Conservation (phyloP, 2,797 vertebrate species). For the Valencia hispanica region DNA sequence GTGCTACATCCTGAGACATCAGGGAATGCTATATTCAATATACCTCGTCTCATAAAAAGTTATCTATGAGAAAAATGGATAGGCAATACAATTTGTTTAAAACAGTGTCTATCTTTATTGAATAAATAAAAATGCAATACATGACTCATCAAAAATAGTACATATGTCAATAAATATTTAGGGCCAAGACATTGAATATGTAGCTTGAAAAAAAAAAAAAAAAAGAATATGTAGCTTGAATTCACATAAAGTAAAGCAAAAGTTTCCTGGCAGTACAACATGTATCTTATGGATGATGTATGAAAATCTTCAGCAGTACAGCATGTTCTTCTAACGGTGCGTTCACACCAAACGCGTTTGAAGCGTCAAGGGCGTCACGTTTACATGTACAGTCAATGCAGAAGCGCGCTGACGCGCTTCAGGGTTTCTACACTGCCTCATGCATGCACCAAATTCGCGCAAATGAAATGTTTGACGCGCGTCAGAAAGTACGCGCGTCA, state of each 20-base stretch:
- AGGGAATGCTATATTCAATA: constrained; percentile 5
- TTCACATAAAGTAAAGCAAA: not conserved
- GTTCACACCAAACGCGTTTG: too few species aligned
- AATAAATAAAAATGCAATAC: not conserved
- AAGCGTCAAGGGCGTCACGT: too few species aligned
- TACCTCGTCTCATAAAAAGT: not conserved
- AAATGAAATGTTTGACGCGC: too few species aligned
- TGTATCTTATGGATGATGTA: not conserved
- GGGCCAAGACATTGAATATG: not conserved
- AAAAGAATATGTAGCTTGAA: not conserved
- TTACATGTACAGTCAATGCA: too few species aligned
- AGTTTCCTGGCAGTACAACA: not conserved
- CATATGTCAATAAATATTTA: not conserved
- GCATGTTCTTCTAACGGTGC: not conserved
- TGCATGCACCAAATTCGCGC: too few species aligned
- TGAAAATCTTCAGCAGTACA: not conserved
- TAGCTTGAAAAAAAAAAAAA: too few species aligned
- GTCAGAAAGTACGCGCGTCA: too few species aligned
- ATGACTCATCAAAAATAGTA: not conserved
- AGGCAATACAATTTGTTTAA: not conserved
- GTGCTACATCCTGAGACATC: constrained; percentile 13
- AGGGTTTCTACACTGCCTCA: too few species aligned
- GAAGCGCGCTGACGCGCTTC: too few species aligned
- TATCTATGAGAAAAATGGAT: not conserved
- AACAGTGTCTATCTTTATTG: not conserved